Conservation (phyloP, 2,113 vertebrate genomes). For the Orthochromis indermauri region DNA sequence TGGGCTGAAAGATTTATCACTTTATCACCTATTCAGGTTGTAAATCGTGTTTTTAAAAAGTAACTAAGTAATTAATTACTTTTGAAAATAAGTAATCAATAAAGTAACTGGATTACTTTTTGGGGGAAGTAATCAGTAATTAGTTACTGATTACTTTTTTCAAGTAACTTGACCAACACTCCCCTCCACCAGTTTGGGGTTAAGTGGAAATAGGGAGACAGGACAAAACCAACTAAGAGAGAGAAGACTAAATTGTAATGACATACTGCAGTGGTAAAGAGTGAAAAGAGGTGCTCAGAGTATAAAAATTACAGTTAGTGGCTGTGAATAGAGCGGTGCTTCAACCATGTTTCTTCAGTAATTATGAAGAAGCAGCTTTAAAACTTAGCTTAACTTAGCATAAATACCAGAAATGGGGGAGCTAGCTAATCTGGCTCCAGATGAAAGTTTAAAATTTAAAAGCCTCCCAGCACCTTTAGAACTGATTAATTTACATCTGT, state of each 20-base stretch:
- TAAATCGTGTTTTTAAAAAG: not conserved
- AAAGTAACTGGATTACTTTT: not conserved
- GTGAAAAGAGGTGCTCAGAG: not conserved
- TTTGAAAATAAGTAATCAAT: not conserved
- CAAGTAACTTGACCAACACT: not conserved
- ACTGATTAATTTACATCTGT: not conserved
- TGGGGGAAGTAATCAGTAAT: not conserved
- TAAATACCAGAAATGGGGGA: not conserved
- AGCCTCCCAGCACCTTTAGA: not conserved
- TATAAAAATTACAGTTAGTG: not conserved
- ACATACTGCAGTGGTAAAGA: not conserved
- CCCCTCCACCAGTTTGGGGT: not conserved
- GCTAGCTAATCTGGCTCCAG: not conserved
- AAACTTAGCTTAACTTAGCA: not conserved
- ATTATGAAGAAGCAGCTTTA: not conserved
- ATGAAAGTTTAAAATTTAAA: not conserved
- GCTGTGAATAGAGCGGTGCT: not conserved
- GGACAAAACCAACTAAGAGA: not conserved
- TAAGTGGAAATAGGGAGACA: not conserved
- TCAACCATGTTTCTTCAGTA: not conserved
- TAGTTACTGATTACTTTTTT: not conserved
- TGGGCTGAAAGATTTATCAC: fast-evolving
- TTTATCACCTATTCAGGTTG: not conserved
- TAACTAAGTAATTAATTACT: not conserved
- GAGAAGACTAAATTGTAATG: not conserved